Evolutionary conservation across 2,797 vertebrate species (phyloP), one percentile per base, ranked within the genome.

Genomic region (Trematomus bernacchii): DNA sequence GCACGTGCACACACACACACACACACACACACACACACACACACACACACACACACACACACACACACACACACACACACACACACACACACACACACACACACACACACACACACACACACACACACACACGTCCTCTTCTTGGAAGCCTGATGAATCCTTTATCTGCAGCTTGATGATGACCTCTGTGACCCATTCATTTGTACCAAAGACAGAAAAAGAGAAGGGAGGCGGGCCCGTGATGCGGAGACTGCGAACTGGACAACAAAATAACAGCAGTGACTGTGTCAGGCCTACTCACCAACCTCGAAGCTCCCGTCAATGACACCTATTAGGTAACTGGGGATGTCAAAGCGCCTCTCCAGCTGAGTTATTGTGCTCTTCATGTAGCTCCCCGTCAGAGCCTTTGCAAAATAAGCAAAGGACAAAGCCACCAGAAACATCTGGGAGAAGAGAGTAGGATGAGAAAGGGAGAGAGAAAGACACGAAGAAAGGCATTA

Each of bases 281-380:
- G 80, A 79, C 66, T 73, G 73, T 64, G 73, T 64, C 58, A 69
- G 77, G 66, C 37, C 47, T 52, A 93, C 93, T 91, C 95, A 99
- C 97, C 98, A 19, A 98, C 92, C 93, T 99, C 97, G 81, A 99
- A 99, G 91, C 97, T 95, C 60, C 96, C 95, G 2, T 98, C 97
- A 55, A 98, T 77, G 57, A 98, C 86, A 52, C 97, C 97, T 60
- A 94, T 92, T 8, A 92, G 79, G 52, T 97, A 97, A 46, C 97
- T 97, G 0, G 97, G 73, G 82, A 98, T 92, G 82, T 95, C 96
- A 80, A 99, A 99, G 86, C 97, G 96, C 42, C 96, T 88, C 93
- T 99, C 98, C 83, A 99, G 94, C 81, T 98, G 97, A 40, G 96
- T 97, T 92, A 97, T 94, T 77, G 96, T 96, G 87, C 95, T 97